phyloP scores from a whole-genome alignment of 2,797 vertebrate species.

The Myotis findleyi region DNA sequence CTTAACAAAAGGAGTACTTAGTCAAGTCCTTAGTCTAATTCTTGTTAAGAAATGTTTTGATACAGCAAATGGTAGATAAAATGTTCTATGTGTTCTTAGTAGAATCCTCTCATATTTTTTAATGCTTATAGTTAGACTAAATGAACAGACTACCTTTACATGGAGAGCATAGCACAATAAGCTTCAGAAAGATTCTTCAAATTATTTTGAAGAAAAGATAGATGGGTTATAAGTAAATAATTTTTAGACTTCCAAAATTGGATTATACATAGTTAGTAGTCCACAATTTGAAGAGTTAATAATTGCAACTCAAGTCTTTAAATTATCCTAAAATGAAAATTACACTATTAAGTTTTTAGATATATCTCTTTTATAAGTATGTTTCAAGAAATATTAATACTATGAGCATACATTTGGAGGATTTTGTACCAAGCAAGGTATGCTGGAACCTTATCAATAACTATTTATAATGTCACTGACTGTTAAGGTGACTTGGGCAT shows the following conservation, averaged over 20 bases:
- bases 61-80: constrained; percentile 41
- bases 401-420: not conserved
- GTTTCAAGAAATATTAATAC: constrained; percentile 46
- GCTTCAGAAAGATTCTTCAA: constrained; percentile 45
- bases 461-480: constrained; percentile 30
- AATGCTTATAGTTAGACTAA: constrained; percentile 64
- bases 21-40: constrained; percentile 65
- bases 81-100: constrained; percentile 9
- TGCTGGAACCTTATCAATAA: constrained; percentile 34
- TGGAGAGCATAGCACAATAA: not conserved
- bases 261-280: not conserved
- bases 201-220: constrained; percentile 58
- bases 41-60: constrained; percentile 65
- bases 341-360: not conserved
- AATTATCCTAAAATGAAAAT: constrained; percentile 12
- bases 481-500: not conserved
- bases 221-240: constrained; percentile 13
- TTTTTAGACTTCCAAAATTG: constrained; percentile 6
- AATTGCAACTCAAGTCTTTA: not conserved
- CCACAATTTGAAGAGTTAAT: not conserved
- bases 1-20: constrained; percentile 62
- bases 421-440: constrained; percentile 4
- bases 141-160: constrained; percentile 46
- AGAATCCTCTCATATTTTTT: constrained; percentile 59
- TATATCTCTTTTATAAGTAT: not conserved